Evolutionary conservation across 2,888 invertebrate genomes (phyloP), one percentile per base, ranked within the genome.

Genomic region (Yponomeuta sedellus): DNA sequence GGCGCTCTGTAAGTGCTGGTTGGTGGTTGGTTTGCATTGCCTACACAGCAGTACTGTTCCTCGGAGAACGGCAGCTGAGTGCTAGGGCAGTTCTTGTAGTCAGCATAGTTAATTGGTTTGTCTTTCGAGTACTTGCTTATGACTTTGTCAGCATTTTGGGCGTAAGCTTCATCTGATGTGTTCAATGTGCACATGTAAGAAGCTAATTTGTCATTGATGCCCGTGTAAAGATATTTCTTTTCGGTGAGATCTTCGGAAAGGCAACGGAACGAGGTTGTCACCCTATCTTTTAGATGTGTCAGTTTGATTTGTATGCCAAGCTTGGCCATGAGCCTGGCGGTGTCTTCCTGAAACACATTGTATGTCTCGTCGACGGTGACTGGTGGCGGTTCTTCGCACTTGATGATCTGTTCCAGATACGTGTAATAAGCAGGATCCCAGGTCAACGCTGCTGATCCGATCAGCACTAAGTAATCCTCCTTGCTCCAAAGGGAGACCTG

Each of bases 171-270:
- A 65, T 89, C 89, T 0, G 86, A 85, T 1, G 88, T 89, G 71
- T 90, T 90, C 75, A 88, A 74, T 3, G 85, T 90, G 67, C 90
- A 90, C 65, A 90, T 86, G 61, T 81, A 89, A 1, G 91, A 90
- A 0, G 88, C 88, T 0, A 79, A 81, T 80, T 86, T 89, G 0
- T 85, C 85, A 72, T 91, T 89, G 20, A 88, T 78, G 16, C 90
- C 91, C 1, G 89, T 90, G 66, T 91, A 91, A 2, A 91, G 73
- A 68, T 76, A 82, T 74, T 88, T 90, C 67, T 79, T 87, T 8
- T 83, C 69, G 1, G 71, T 59, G n/a, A 84, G 79, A 70, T 90
- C 89, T 74, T 90, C 90, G 0, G 89, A 83, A 8, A 90, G 78
- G 20, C 89, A 86, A 11, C 90, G 81, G 69, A 91, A 91, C 22